Evolutionary conservation across 2,113 vertebrate genomes (phyloP), one percentile per base, ranked within the genome.

Genomic region (Misgurnus mizolepis): DNA sequence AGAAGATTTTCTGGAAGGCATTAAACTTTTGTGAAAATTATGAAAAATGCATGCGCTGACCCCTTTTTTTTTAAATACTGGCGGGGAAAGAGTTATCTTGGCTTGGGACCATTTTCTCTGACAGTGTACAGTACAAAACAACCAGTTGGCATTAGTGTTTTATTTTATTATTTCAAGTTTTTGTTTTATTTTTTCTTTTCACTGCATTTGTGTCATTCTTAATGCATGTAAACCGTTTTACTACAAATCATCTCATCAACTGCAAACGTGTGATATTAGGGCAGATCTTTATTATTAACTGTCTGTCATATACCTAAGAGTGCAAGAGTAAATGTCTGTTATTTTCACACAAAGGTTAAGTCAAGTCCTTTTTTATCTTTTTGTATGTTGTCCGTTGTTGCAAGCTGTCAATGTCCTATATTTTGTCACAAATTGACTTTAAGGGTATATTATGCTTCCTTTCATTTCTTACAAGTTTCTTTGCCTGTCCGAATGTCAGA

Each of bases 301-400:
- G 62, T 66, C 34, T 73, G 72, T 71, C 50, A 64, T 53, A 62
- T 78, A 71, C 65, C 77, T 55, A 60, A 64, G 49, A 60, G 75
- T 71, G 76, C 74, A 45, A 66, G 71, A 75, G 74, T 80, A 80
- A 84, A 79, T 75, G 82, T 67, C 47, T 65, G 60, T 79, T 78
- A 80, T 82, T 89, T 88, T 65, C 84, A 89, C 81, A 74, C 55
- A 87, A 80, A 10, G 83, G 69, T 85, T 75, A 67, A 39, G 53
- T 53, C 27, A 58, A 41, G 58, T 75, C 65, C 22, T 82, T 64
- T 41, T 71, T 89, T 88, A 90, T 87, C 64, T 80, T 89, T 89
- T 90, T 92, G 84, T 91, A 88, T 76, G 82, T 87, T 79, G 58
- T 67, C 86, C 65, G 41, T 82, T 78, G 81, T 87, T 82, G 67